Percentiles rank a stretch among this genome's conserved stretches.
Evolutionary conservation across 2,888 invertebrate genomes (phyloP).

Genomic region (Carpatolechia fugitivella): DNA sequence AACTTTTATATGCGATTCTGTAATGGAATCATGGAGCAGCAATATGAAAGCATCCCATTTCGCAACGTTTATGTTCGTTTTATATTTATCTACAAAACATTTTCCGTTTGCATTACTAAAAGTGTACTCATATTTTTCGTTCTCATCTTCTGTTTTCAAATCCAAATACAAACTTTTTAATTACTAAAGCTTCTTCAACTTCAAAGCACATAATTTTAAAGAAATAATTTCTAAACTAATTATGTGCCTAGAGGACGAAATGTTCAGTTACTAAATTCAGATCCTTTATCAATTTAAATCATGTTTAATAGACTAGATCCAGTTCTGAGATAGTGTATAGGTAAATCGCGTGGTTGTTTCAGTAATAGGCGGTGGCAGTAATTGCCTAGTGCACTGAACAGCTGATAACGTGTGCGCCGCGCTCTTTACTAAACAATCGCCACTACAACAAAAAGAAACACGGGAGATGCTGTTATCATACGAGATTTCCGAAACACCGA

Average conservation of each 20-base stretch:
- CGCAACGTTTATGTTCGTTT: no score
- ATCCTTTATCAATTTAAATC: no score
- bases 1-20: conserved; percentile 51
- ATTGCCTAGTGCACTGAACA: conserved; percentile 41
- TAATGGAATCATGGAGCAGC: conserved; percentile 42
- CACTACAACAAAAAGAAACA: conserved; percentile 3
- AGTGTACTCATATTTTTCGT: neutral
- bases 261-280: no score
- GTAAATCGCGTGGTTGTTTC: conserved; percentile 50
- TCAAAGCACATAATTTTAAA: no score
- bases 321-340: conserved; percentile 38
- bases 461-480: conserved; percentile 12
- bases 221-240: no score
- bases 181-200: no score
- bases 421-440: conserved; percentile 6
- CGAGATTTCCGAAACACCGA: neutral
- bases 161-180: no score
- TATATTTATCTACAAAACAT: no score
- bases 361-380: conserved; percentile 46
- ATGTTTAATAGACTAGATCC: conserved; percentile 14
- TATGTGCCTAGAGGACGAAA: no score
- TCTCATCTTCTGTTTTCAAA: no score
- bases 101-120: neutral
- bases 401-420: conserved; percentile 25
- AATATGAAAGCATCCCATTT: conserved; percentile 17